phyloP scores from a whole-genome alignment of 2,888 invertebrate genomes.

The Embidobia sp. region DNA sequence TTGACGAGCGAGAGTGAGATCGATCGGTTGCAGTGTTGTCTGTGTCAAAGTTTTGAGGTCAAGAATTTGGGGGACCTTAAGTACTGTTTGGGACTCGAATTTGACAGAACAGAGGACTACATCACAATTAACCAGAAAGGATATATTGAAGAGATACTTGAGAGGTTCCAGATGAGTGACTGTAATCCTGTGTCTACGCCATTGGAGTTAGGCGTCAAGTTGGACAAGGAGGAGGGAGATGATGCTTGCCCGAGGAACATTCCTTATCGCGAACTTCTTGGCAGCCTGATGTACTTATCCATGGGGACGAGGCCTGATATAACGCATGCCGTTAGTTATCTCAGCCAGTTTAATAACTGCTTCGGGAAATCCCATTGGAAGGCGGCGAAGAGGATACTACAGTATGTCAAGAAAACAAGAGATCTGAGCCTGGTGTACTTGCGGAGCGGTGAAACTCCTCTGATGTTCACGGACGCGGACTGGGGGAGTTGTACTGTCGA shows the following conservation, averaged over 20 bases:
- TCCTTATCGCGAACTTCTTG: constrained; percentile 48
- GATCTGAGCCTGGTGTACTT: neutral
- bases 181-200: constrained; percentile 59
- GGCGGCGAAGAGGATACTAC: constrained; percentile 57
- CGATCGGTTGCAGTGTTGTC: neutral
- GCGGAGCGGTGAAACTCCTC: neutral
- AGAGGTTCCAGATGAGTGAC: constrained; percentile 48
- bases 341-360: constrained; percentile 56
- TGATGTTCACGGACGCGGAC: neutral
- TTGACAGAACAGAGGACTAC: constrained; percentile 5
- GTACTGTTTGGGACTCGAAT: constrained; percentile 32
- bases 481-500: neutral
- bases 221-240: constrained; percentile 50
- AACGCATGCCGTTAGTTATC: constrained; percentile 48
- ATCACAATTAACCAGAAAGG: constrained; percentile 42
- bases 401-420: constrained; percentile 61
- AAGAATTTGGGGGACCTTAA: constrained; percentile 1
- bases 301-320: constrained; percentile 60
- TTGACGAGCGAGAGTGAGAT: neutral
- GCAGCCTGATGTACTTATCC: constrained; percentile 56
- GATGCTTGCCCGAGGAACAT: neutral
- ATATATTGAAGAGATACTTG: constrained; percentile 51
- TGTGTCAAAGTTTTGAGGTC: neutral
- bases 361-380: constrained; percentile 65
- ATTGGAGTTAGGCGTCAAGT: constrained; percentile 44